phyloP scores from a whole-genome alignment of 2,797 vertebrate genomes.

The Pitangus sulphuratus region DNA sequence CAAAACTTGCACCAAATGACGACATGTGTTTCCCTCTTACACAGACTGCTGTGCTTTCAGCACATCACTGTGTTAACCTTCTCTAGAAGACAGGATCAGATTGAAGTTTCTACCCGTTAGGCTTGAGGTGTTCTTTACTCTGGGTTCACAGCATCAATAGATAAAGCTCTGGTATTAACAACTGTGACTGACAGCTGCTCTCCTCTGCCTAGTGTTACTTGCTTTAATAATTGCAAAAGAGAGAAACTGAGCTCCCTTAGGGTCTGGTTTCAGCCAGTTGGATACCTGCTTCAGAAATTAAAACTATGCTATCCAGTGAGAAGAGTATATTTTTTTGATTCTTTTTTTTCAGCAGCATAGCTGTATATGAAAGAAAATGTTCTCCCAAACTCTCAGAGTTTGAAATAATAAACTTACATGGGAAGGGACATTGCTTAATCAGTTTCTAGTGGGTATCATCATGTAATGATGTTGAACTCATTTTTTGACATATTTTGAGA shows the following conservation, averaged over 20 bases:
- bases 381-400: background rate
- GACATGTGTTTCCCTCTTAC: background rate
- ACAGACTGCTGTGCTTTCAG: background rate
- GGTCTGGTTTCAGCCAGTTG: background rate
- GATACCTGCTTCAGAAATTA: background rate
- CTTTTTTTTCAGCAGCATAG: background rate
- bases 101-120: slow-evolving; percentile 30
- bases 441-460: background rate
- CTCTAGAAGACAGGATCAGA: background rate
- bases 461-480: background rate
- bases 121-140: slow-evolving; percentile 23
- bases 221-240: background rate
- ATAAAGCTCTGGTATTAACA: slow-evolving; percentile 25
- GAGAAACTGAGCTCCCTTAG: background rate
- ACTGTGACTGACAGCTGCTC: slow-evolving; percentile 2
- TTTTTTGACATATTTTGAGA: background rate
- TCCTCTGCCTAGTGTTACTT: background rate
- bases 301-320: background rate
- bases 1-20: background rate
- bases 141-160: background rate
- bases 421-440: background rate
- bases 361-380: background rate
- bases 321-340: background rate
- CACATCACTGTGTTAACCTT: background rate
- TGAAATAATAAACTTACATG: background rate